A percentile compares a stretch with the other conserved stretches of the same genome.
Evolutionary conservation across 2,113 vertebrate species (phyloP).

Genomic region (Romanogobio albipinnatus): DNA sequence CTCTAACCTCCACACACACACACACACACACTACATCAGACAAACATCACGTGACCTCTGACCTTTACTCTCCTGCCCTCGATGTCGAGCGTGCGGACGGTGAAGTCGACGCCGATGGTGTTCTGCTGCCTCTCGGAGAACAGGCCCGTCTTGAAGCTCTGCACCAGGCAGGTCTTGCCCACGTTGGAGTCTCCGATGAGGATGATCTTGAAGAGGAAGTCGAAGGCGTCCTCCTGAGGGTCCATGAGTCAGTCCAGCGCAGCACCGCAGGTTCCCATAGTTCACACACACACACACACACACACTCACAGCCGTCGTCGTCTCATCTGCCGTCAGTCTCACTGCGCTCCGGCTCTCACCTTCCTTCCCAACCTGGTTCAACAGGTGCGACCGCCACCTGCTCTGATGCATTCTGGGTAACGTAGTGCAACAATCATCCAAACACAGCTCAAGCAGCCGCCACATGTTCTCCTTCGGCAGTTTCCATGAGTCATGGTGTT

Average conservation of each 20-base stretch:
- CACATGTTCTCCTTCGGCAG: too few relatives aligned
- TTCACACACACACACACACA: not conserved
- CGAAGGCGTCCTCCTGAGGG: slow-evolving; percentile 82
- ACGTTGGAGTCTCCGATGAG: slow-evolving; percentile 96
- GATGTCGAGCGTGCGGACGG: slow-evolving; percentile 86
- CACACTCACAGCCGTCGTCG: not conserved
- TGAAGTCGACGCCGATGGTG: slow-evolving; percentile 98
- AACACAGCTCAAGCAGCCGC: not conserved
- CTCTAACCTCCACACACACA: not conserved
- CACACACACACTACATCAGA: not conserved
- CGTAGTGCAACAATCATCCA: not conserved
- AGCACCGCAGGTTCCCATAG: not conserved
- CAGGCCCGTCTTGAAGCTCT: slow-evolving; percentile 88
- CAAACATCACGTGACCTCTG: not conserved
- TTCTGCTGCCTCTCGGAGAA: slow-evolving; percentile 89
- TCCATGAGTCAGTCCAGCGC: slow-evolving; percentile 75
- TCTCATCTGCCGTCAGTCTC: not conserved
- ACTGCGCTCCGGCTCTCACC: not conserved
- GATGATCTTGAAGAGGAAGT: slow-evolving; percentile 96
- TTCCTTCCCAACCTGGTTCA: not conserved
- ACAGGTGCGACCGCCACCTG: not conserved
- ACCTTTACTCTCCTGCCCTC: slow-evolving; percentile 95
- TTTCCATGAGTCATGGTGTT: too few relatives aligned
- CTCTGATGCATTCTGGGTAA: not conserved
- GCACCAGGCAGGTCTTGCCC: slow-evolving; percentile 95